Percentiles rank a stretch among this genome's conserved stretches.
Conservation (phyloP, 2,113 vertebrate genomes). For the Paraplagusia blochii region DNA sequence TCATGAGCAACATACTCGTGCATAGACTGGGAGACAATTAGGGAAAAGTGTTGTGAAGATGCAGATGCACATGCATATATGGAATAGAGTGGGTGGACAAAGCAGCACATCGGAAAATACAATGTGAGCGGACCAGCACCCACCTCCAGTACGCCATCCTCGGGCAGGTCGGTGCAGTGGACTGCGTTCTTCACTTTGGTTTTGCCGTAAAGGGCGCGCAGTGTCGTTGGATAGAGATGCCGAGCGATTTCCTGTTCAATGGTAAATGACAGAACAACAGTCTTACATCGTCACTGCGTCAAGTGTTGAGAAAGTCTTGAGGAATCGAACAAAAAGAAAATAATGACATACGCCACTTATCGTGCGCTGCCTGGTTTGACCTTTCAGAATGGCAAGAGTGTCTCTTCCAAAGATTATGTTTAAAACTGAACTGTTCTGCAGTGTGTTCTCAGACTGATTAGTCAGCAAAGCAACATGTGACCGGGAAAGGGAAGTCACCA, state of each 20-base stretch:
- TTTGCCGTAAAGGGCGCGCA: conserved; percentile 86
- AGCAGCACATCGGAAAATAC: neutral
- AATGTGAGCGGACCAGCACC: conserved; percentile 8
- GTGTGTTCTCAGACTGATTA: conserved; percentile 30
- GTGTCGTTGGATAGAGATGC: conserved; percentile 83
- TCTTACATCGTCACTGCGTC: neutral
- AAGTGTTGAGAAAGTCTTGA: too few relatives aligned
- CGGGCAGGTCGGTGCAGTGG: conserved; percentile 93
- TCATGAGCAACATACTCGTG: conserved; percentile 39
- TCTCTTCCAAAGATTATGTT: neutral
- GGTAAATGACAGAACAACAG: conserved; percentile 33
- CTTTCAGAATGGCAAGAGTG: too few relatives aligned
- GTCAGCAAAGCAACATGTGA: conserved; percentile 57
- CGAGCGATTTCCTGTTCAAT: conserved; percentile 84
- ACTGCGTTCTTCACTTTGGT: conserved; percentile 89
- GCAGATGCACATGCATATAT: conserved; percentile 18
- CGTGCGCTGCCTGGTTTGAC: too few relatives aligned
- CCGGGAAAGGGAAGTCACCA: conserved; percentile 31
- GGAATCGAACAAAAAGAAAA: too few relatives aligned
- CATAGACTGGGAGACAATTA: conserved; percentile 20
- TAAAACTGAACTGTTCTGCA: conserved; percentile 43
- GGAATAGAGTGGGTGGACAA: neutral
- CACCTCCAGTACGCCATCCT: conserved; percentile 92
- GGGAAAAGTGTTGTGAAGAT: conserved; percentile 12
- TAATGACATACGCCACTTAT: too few relatives aligned